Evolutionary conservation across 2,888 invertebrate genomes (phyloP), one percentile per base, ranked within the genome.

Genomic region (Cataglyphis cursor): DNA sequence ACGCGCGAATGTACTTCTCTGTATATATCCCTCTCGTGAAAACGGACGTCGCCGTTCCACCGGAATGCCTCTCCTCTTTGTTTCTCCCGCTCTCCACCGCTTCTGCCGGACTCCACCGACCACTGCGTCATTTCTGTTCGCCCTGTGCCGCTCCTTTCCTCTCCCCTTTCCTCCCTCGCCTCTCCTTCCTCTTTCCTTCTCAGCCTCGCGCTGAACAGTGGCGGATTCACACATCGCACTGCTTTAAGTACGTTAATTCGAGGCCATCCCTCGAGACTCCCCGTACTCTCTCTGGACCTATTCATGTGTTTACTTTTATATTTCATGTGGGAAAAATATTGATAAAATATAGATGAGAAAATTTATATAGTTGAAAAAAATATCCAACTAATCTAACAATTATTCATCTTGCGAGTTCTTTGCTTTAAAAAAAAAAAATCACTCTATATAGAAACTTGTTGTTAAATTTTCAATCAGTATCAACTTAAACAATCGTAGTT

Each of bases 111-210:
- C 82, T 81, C 81, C 73, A 73, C 82, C 82, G 84, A 81, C 83
- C 84, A 84, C 89, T 86, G 88, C 91, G 82, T 89, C 88, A 88
- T 87, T 86, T 88, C 88, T 87, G 78, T 89, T 83, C 85, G 78
- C 74, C 82, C 57, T 68, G 28, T 62, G 38, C 65, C 57, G 74
- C 70, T 44, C 48, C 64, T 70, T 62, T 51, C n/a, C 51, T 51
- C 51, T 51, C 51, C n/a, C 18, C n/a, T 15, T n/a, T 6, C n/a
- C 8, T 6, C n/a, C 8, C 6, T 6, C 18, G 41, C 41, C 10
- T 41, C 10, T 41, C 10, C 15, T 12, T 44, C 85, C 44, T 38
- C 83, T 68, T 54, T 64, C 83, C 0, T 24, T 59, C 72, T 44
- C 80, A 57, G 31, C 81, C 82, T 73, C 61, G 9, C 59, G 78